Base-by-base conservation (phyloP, 2,888 invertebrate species). In the Linyphia triangularis region DNA sequence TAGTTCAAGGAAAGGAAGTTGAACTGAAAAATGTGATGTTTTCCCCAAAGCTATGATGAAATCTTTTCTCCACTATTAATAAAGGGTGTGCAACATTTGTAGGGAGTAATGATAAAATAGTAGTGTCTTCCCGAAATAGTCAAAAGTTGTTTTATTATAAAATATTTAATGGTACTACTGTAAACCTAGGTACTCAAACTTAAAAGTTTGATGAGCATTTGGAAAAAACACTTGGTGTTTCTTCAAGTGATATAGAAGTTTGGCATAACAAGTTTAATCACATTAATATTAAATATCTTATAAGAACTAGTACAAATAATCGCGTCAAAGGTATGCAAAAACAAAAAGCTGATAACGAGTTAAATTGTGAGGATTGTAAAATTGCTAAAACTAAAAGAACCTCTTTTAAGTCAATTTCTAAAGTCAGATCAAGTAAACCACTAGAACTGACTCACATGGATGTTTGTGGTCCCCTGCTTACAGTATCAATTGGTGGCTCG, bases 1-100 rank as follows among this genome's bases (percentile, higher is more conserved):
- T 16, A 7, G 37, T 37, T 22, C 9, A n/a, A n/a, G n/a, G 33
- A 19, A 1, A 7, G 40, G 37, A 19, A 16, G n/a, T 33, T n/a
- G n/a, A n/a, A n/a, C 22, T 70, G 16, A n/a, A 37, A 1, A 70
- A 70, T 70, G 70, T 70, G 1, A 16, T 70, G n/a, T 33, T n/a
- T n/a, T 70, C 70, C 24, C 70, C 40, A n/a, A 70, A 70, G 9
- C 37, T 70, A 37, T 13, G 40, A 37, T 1, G n/a, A n/a, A 51
- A 51, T 16, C n/a, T 51, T n/a, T n/a, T 51, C 1, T 51, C 51
- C n/a, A 5, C n/a, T n/a, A 51, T 51, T 51, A n/a, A 51, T 16
- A 51, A 51, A 5, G 51, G 5, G 5, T 5, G 16, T n/a, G 16
- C 13, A n/a, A n/a, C 51, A n/a, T 51, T 51, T 51, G 51, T 51